Evolutionary conservation across 64 coral and sea anemone species (phyloP).

Genomic region (Cladopsammia gracilis): DNA sequence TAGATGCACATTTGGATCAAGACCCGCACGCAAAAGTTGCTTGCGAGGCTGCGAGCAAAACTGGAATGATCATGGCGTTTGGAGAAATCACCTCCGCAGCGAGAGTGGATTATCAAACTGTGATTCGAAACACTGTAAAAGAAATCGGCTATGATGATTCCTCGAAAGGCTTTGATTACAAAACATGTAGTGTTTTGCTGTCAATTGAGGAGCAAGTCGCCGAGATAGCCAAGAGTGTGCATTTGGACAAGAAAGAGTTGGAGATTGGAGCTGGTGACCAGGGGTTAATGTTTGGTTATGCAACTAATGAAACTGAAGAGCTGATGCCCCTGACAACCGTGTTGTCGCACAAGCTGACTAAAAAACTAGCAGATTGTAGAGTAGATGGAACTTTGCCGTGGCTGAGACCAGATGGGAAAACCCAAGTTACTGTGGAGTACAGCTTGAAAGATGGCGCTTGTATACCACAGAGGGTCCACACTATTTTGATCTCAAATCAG

Average conservation of each 20-base stretch:
- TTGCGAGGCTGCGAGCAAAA: constrained; percentile 84
- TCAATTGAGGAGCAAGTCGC: constrained; percentile 76
- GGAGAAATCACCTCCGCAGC: constrained; percentile 88
- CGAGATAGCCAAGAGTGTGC: constrained; percentile 80
- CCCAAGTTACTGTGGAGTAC: constrained; percentile 94
- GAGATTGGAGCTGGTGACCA: constrained; percentile 90
- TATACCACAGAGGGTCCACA: constrained; percentile 80
- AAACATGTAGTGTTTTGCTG: constrained; percentile 86
- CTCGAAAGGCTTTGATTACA: constrained; percentile 93
- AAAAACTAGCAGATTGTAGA: constrained; percentile 74
- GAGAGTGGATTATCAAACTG: constrained; percentile 76
- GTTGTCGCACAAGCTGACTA: constrained; percentile 78
- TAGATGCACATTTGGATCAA: constrained; percentile 86
- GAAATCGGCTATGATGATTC: constrained; percentile 93
- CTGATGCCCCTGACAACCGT: constrained; percentile 89
- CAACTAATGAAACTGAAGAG: constrained; percentile 88
- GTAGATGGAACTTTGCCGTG: constrained; percentile 75
- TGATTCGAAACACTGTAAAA: constrained; percentile 82
- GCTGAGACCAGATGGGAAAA: constrained; percentile 88
- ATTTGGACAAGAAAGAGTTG: constrained; percentile 72
- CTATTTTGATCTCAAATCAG: constrained; percentile 77
- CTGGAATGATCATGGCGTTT: constrained; percentile 87
- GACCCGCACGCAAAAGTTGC: constrained; percentile 87
- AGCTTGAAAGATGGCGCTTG: constrained; percentile 74
- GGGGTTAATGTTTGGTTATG: constrained; percentile 96